These are phyloP conservation scores for Nothoprocta pentlandii DNA, from an alignment of 2,113 vertebrate genomes.

Conservation along the genomic window DNA sequence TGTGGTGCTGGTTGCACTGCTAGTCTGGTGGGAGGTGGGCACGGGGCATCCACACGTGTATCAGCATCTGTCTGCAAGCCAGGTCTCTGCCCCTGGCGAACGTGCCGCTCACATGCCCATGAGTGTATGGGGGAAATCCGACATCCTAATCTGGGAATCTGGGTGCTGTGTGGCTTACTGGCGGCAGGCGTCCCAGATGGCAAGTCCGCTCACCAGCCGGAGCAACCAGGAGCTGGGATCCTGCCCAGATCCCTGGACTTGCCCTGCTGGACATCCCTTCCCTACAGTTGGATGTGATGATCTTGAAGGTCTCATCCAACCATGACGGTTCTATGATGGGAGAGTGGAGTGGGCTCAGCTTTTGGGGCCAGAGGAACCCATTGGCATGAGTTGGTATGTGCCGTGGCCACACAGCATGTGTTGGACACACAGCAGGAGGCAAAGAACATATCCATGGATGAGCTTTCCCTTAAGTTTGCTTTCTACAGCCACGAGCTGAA, in stretches of 20 bases:
- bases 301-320: too few relatives aligned
- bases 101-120: not conserved
- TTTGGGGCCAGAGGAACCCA: not conserved
- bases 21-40: not conserved
- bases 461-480: not conserved
- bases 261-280: not conserved
- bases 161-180: not conserved
- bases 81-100: not conserved
- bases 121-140: not conserved
- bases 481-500: not conserved
- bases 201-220: not conserved
- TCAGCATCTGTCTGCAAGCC: not conserved
- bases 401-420: not conserved
- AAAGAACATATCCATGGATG: not conserved
- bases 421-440: not conserved
- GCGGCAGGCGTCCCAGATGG: not conserved
- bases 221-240: constrained; percentile 36
- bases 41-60: not conserved
- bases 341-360: not conserved
- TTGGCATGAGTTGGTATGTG: not conserved
- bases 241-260: not conserved
- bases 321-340: too few relatives aligned
- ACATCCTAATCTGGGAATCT: not conserved
- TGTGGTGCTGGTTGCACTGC: too few relatives aligned
- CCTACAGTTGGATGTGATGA: too few relatives aligned